These are phyloP conservation scores for Drosophila ironensis DNA, from an alignment of 1,140 invertebrate species.

Conservation along the genomic window DNA sequence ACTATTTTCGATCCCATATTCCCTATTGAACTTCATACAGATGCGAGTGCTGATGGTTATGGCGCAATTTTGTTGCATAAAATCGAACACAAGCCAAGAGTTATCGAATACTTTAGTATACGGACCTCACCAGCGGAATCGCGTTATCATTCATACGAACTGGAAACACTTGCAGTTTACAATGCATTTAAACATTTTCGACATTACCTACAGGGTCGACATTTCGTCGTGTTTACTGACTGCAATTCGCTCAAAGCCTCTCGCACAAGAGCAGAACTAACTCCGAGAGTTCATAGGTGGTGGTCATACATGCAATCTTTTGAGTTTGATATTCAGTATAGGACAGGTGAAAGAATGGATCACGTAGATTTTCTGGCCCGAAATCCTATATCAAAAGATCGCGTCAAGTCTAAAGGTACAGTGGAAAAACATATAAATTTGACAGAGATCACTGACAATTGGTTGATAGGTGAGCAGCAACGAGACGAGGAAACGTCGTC, in stretches of 20 bases:
- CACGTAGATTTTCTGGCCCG: too few relatives aligned
- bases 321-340: neutral
- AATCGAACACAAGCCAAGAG: neutral
- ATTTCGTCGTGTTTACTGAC: neutral
- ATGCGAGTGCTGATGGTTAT: neutral
- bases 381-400: slow-evolving; percentile 1
- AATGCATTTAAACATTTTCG: neutral
- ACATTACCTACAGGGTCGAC: neutral
- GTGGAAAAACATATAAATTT: neutral
- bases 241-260: neutral
- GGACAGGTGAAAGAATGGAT: too few relatives aligned
- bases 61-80: slow-evolving; percentile 4
- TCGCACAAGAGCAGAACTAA: neutral
- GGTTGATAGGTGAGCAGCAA: neutral
- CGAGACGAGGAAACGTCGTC: neutral
- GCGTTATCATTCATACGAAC: neutral
- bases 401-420: neutral
- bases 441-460: neutral
- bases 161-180: neutral
- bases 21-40: slow-evolving; percentile 14
- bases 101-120: neutral
- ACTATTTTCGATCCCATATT: slow-evolving; percentile 11
- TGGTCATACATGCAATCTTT: neutral
- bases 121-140: neutral
- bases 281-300: neutral